Base-by-base conservation (phyloP, 2,113 vertebrate genomes). In the Charadrius vociferus region DNA sequence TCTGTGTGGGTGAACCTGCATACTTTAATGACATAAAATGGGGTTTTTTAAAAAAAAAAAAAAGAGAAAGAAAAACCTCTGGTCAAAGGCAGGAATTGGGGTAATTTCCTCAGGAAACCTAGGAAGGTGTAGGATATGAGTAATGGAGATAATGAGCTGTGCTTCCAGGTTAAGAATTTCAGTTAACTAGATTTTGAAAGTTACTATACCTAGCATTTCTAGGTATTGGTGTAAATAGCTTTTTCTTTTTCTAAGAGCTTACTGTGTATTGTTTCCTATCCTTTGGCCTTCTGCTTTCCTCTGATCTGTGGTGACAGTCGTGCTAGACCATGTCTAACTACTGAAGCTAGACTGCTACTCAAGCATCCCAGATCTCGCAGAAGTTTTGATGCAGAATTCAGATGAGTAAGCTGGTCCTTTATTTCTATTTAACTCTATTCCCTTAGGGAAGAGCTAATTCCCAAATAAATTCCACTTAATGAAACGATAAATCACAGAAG, bases 91-190 rank as follows among this genome's bases (percentile, higher is more conserved):
- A 96, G 95, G 91, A 96, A 94, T 90, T 65, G 37, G 74, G 36
- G n/a, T 90, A 39, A 93, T 87, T 97, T 96, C 95, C 95, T 95
- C 91, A 92, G 95, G 95, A 97, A 96, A 95, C n/a, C 30, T 61
- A 56, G 77, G 61, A 92, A 72, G 39, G 65, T 88, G 36, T 94
- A 85, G 78, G 96, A 93, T 93, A 71, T 85, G 83, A 94, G 70
- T 91, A 92, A 96, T 66, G 49, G 88, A 81, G 70, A 59, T 72
- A 97, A 91, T 12, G 32, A 26, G 29, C 62, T 82, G 27, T 68
- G 68, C 53, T 89, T 94, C 83, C 83, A 91, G 68, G 68, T 93
- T 89, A 95, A 95, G 77, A 95, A 94, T 50, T 52, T 62, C 29
- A 20, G 66, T 75, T 86, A 70, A 79, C 62, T 43, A 14, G 13